Percentiles rank a stretch among this genome's conserved stretches.
phyloP scores from a whole-genome alignment of 1,140 invertebrate species.

The Tyrophagus putrescentiae region DNA sequence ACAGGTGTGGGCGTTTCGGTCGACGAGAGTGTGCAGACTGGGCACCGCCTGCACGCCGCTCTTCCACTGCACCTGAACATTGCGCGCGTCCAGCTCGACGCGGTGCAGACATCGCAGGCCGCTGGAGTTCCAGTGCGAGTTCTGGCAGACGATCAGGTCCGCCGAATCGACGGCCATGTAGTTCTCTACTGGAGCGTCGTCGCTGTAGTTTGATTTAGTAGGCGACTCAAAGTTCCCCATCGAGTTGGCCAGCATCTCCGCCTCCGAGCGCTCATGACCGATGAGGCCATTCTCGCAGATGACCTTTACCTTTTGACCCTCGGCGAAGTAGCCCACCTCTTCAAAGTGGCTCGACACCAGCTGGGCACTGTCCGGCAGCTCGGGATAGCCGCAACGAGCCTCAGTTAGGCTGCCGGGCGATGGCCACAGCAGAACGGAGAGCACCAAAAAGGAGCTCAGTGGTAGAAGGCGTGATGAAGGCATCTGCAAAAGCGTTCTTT shows the following conservation, averaged over 20 bases:
- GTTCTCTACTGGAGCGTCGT: no score
- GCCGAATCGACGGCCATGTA: not conserved
- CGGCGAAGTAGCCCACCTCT: not conserved
- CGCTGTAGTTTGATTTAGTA: no score
- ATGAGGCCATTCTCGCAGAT: not conserved
- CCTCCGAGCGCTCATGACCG: not conserved
- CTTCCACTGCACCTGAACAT: not conserved
- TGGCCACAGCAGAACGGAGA: not conserved
- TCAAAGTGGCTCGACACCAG: not conserved
- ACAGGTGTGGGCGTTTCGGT: not conserved
- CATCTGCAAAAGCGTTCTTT: no score
- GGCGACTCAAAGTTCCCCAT: not conserved
- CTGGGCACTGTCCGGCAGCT: not conserved
- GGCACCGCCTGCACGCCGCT: not conserved
- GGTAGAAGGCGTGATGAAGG: no score
- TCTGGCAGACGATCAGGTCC: not conserved
- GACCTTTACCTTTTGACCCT: not conserved
- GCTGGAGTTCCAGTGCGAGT: not conserved
- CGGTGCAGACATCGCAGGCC: not conserved
- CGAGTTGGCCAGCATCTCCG: not conserved
- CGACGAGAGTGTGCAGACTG: not conserved
- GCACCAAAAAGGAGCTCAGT: no score
- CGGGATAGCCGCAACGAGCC: slow-evolving; percentile 14
- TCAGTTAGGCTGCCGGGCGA: not conserved
- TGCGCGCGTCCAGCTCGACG: not conserved